Percentiles rank a stretch among this genome's conserved stretches.
These are phyloP conservation scores for Botia almorhae DNA, from an alignment of 2,797 vertebrate genomes.

Conservation along the genomic window DNA sequence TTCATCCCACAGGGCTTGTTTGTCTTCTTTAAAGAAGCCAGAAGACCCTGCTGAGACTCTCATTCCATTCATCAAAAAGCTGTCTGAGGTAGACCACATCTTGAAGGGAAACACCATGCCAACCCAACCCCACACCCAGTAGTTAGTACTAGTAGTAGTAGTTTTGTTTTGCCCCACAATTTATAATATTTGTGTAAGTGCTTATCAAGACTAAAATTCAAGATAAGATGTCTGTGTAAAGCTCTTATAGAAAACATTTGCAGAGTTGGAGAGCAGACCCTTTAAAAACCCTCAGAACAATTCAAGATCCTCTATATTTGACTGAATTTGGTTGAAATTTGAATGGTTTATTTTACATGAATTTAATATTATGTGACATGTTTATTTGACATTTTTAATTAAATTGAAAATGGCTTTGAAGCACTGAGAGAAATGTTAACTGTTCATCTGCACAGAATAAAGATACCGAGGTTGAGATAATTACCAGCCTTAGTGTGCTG, in stretches of 20 bases:
- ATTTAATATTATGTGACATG: too few species aligned
- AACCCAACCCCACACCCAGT: neutral
- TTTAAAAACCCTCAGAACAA: too few species aligned
- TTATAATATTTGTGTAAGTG: neutral
- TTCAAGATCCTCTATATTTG: too few species aligned
- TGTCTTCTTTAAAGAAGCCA: slow-evolving; percentile 50
- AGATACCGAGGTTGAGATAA: slow-evolving; percentile 11
- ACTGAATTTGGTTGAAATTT: too few species aligned
- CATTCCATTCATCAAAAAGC: slow-evolving; percentile 34
- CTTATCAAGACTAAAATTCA: slow-evolving; percentile 2
- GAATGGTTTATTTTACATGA: too few species aligned
- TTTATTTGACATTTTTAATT: too few species aligned
- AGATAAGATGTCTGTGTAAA: neutral
- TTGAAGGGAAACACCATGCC: slow-evolving; percentile 31
- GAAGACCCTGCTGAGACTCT: slow-evolving; percentile 49
- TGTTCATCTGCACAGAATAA: neutral
- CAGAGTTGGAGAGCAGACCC: neutral
- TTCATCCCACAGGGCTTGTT: slow-evolving; percentile 31
- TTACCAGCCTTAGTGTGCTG: slow-evolving; percentile 20
- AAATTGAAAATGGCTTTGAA: too few species aligned
- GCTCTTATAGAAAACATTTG: neutral
- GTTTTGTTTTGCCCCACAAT: neutral
- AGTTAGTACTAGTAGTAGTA: neutral
- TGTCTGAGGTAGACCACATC: slow-evolving; percentile 52
- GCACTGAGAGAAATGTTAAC: neutral